These are phyloP conservation scores for Ptilorrhoa leucosticta DNA, from an alignment of 2,113 vertebrate genomes.

Conservation along the genomic window DNA sequence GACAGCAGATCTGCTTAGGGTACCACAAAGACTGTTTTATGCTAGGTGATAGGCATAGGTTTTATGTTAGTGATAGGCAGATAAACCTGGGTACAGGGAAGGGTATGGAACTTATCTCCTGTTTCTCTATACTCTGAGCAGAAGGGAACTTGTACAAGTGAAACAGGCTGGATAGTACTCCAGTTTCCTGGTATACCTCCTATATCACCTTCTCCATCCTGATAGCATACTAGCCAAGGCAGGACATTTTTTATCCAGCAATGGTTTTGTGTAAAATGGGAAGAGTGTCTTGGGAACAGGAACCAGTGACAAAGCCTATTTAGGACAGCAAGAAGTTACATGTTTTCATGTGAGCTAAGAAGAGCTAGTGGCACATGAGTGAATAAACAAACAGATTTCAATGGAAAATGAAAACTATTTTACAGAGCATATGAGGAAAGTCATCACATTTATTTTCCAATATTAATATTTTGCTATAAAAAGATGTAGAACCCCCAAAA, in stretches of 20 bases:
- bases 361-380: background rate
- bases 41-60: too few species aligned
- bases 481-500: background rate
- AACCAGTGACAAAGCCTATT: background rate
- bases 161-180: background rate
- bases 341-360: background rate
- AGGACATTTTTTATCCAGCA: background rate
- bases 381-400: background rate
- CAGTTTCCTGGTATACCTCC: background rate
- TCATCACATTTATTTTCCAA: background rate
- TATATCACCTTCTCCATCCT: background rate
- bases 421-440: background rate
- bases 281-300: background rate
- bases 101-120: fast-evolving
- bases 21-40: background rate
- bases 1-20: background rate
- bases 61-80: background rate
- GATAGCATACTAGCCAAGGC: background rate
- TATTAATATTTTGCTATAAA: background rate
- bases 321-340: background rate
- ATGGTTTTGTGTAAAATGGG: background rate
- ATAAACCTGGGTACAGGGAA: background rate
- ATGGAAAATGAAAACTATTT: background rate
- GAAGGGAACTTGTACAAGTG: background rate
- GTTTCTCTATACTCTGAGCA: background rate